Evolutionary conservation across 2,113 vertebrate species (phyloP).

Genomic region (Neopipo cinnamomea): DNA sequence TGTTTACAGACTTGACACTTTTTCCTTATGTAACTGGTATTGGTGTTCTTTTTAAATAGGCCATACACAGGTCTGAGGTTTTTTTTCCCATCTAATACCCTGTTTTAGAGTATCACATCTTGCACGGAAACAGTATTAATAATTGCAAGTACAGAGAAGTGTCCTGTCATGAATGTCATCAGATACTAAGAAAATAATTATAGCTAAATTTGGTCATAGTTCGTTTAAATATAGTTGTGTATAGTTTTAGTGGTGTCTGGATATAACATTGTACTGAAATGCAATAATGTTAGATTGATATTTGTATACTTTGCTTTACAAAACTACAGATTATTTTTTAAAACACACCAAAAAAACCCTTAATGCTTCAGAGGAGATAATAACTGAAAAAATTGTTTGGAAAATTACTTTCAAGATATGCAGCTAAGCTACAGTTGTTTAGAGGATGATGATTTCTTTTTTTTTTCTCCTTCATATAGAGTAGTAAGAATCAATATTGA

Average conservation of each 20-base stretch:
- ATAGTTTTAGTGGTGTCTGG: not conserved
- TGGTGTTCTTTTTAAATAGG: not conserved
- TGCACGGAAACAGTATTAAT: not conserved
- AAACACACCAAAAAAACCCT: fast-evolving
- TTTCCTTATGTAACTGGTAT: not conserved
- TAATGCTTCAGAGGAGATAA: not conserved
- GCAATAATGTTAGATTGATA: not conserved
- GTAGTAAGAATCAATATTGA: constrained; percentile 13
- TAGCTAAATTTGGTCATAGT: not conserved
- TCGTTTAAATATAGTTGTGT: not conserved
- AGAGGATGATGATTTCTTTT: not conserved
- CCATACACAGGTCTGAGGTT: fast-evolving
- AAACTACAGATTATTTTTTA: not conserved
- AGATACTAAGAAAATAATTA: not conserved
- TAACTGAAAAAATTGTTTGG: not conserved
- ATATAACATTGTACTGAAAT: not conserved
- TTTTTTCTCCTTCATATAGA: not conserved
- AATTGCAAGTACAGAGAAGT: not conserved
- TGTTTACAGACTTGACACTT: not conserved
- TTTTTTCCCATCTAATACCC: not conserved
- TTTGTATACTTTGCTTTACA: not conserved
- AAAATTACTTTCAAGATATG: not conserved
- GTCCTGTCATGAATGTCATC: not conserved
- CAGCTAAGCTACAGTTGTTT: not conserved
- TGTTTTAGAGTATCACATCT: not conserved